These are phyloP conservation scores for Tricholaema leucomelas DNA, from an alignment of 2,113 vertebrate species.

Conservation along the genomic window DNA sequence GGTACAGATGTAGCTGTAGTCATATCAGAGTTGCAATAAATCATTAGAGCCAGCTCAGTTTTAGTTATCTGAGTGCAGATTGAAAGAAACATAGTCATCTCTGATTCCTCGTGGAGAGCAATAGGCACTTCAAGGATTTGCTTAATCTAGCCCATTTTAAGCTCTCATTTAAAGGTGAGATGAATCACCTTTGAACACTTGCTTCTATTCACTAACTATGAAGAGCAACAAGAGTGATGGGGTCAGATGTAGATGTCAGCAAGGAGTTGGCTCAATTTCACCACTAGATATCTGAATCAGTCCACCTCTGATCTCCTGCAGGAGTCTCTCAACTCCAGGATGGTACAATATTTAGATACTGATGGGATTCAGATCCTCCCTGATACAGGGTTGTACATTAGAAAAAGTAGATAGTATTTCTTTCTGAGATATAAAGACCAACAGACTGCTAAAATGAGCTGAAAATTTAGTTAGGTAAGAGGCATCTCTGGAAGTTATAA, in stretches of 20 bases:
- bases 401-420: neutral
- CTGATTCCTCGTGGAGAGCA: neutral
- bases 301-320: neutral
- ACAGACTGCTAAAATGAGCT: neutral
- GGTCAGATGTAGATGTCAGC: neutral
- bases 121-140: neutral
- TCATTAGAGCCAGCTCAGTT: neutral
- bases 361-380: neutral
- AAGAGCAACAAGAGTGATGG: neutral
- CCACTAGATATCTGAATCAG: accelerated
- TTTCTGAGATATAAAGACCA: neutral
- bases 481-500: neutral
- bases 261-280: neutral
- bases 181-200: neutral
- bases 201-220: neutral
- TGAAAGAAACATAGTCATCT: neutral
- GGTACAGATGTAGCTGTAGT: neutral
- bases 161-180: neutral
- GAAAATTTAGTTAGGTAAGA: neutral
- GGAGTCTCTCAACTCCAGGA: neutral
- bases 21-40: neutral
- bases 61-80: neutral
- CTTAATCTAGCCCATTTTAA: neutral
- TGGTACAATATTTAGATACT: neutral
- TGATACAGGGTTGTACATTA: neutral